Base-by-base conservation (phyloP, 2,113 vertebrate species). In the Sturnira hondurensis region DNA sequence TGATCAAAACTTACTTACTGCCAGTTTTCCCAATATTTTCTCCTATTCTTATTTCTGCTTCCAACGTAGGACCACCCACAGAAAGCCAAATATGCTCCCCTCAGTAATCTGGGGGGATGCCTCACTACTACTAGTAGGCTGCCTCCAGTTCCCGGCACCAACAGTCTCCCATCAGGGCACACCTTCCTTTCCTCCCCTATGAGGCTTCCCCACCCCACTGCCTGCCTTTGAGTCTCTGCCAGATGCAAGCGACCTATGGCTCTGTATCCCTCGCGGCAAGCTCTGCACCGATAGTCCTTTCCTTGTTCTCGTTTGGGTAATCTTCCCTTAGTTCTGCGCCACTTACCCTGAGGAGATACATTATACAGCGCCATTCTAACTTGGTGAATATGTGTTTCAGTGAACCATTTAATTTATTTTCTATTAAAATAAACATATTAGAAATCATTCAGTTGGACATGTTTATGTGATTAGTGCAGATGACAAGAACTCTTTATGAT, bases 391-490 rank as follows among this genome's bases (percentile, higher is more conserved):
- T 8, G 36, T 74, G 45, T 86, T 94, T 94, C 31, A 89, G 5
- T 47, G 50, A 76, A 52, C 17, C 43, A 68, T 52, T 87, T 94
- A 85, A 77, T 83, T 68, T 91, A 65, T n/a, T 93, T 96, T 87
- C 63, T 61, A 96, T 81, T 45, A 81, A 83, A 96, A 91, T 65
- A 93, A 96, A 45, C 33, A 86, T 43, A 67, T 80, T 91, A 86
- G 56, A 96, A 88, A 50, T 89, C 36, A 89, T 58, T 70, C 74
- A 91, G 11, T 95, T 19, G 26, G 67, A 67, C 33, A 43, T 95
- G 15, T 86, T 82, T 92, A 76, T 67, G 63, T 86, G 36, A 81
- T 90, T 83, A 84, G 41, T 81, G 36, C 41, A 56, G 33, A 38
- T 91, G 80, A 81, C 41, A 67, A 33, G 26, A 95, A 63, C 86